Evolutionary conservation across 2,797 vertebrate genomes (phyloP), one percentile per base, ranked within the genome.

Genomic region (Paratrypauchen microcephalus): DNA sequence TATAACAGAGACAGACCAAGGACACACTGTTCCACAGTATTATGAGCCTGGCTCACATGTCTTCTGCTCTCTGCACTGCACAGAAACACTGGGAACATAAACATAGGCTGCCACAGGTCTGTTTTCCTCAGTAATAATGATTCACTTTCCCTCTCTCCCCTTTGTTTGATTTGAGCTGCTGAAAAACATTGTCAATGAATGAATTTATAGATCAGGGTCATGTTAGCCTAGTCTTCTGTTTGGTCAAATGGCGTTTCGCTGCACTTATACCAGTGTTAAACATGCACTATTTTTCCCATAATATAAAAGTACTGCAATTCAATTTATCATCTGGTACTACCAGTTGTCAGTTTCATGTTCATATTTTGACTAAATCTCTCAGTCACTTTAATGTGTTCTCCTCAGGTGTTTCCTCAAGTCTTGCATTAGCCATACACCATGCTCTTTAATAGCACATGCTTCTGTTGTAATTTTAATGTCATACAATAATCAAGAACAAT

Each of bases 91-190:
- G 52, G n/a, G 8, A 19, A 26, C n/a, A 64, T 28, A 12, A 47
- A 60, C 30, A 21, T 19, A 21, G 60, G 39, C 60, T 62, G 26
- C 28, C 30, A 32, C 59, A 61, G 52, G 9, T 55, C 52, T 23
- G 59, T 28, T 58, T 58, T 13, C 23, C 24, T 57, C 24, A 57
- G 24, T 26, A 57, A 57, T 26, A 57, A 16, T 57, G 24, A 57
- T 57, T 57, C 26, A 26, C 55, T 54, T 32, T n/a, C 57, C 7
- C 57, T 13, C 15, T 19, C 28, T 32, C 8, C 18, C 6, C 28
- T 60, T 36, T 60, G 58, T 24, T 60, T 60, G 8, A 19, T 60
- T 58, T 58, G 56, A 58, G 56, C 24, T 21, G 56, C 13, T 58
- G 26, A 24, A 56, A 56, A 56, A 30, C 55, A 26, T 26, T 30